These are phyloP conservation scores for Proteles cristata DNA, from an alignment of 2,113 vertebrate species.

Conservation along the genomic window DNA sequence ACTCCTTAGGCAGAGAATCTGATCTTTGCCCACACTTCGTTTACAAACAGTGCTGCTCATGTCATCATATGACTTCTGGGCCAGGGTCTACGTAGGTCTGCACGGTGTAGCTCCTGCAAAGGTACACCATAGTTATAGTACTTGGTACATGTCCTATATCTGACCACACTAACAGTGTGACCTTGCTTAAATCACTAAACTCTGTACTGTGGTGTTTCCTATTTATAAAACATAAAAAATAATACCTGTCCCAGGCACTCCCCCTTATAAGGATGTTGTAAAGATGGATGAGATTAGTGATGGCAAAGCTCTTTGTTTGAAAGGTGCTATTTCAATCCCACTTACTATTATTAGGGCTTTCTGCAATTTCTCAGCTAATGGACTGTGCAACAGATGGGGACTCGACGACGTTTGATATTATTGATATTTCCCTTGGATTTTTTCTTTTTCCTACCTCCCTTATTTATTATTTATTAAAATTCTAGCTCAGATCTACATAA, in stretches of 20 bases:
- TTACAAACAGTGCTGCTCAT: neutral
- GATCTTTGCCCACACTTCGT: neutral
- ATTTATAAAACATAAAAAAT: constrained; percentile 18
- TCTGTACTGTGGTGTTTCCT: neutral
- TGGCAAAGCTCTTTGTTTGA: constrained; percentile 60
- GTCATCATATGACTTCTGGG: neutral
- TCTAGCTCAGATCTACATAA: constrained; percentile 59
- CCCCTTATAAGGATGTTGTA: neutral
- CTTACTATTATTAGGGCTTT: constrained; percentile 69
- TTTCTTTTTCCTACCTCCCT: constrained; percentile 52
- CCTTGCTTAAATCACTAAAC: constrained; percentile 36
- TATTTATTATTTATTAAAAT: constrained; percentile 75
- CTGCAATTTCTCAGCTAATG: constrained; percentile 59
- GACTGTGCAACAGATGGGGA: constrained; percentile 68
- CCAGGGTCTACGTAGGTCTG: neutral
- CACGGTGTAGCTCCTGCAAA: neutral
- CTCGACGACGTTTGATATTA: constrained; percentile 56
- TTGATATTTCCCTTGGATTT: constrained; percentile 63
- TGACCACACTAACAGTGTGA: neutral
- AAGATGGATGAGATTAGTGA: constrained; percentile 37
- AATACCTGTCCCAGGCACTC: neutral
- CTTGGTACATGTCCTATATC: neutral
- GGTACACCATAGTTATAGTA: neutral
- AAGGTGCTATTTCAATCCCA: constrained; percentile 73
- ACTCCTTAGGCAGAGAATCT: neutral